Evolutionary conservation across 2,797 vertebrate species (phyloP).

Genomic region (Xiphorhynchus erythropygius): DNA sequence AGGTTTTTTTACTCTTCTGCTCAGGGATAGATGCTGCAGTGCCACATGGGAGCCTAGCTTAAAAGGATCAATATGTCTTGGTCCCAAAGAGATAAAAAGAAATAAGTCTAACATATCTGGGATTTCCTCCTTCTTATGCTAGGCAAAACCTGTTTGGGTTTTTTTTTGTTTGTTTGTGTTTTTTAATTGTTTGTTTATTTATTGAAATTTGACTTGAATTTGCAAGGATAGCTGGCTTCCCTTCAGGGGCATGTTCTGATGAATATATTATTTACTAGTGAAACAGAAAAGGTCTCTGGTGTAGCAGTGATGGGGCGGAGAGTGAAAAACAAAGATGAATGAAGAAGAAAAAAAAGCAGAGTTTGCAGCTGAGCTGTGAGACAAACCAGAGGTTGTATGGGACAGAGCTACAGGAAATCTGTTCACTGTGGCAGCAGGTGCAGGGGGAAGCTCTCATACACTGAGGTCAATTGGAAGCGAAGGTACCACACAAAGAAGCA

Average conservation of each 20-base stretch:
- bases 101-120: neutral
- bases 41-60: neutral
- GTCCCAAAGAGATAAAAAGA: neutral
- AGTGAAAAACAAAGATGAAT: constrained; percentile 31
- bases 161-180: neutral
- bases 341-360: constrained; percentile 12
- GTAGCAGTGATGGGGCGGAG: neutral
- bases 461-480: neutral
- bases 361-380: constrained; percentile 40
- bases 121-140: neutral
- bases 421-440: constrained; percentile 44
- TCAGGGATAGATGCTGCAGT: neutral
- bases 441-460: neutral
- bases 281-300: neutral
- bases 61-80: neutral
- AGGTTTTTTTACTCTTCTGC: neutral
- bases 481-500: constrained; percentile 26
- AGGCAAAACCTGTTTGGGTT: neutral
- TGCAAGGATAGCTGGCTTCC: neutral
- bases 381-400: neutral
- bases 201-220: neutral
- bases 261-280: neutral
- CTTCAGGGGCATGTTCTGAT: neutral
- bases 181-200: no score
- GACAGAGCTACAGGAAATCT: constrained; percentile 50